Percentiles rank a stretch among this genome's conserved stretches.
Conservation (phyloP, 2,113 vertebrate species). For the Telmatochromis sp. region DNA sequence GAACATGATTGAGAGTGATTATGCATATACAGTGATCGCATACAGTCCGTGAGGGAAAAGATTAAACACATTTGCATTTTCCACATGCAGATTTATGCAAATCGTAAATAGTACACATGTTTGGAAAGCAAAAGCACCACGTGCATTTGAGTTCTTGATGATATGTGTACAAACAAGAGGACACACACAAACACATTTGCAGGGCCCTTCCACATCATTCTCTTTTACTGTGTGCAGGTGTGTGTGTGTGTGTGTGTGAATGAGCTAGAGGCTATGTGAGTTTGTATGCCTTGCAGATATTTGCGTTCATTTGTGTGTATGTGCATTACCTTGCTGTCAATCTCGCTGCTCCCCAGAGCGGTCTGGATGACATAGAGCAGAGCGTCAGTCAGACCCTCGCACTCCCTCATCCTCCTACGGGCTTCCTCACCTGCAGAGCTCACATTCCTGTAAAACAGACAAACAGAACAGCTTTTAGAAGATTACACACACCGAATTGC, state of each 20-base stretch:
- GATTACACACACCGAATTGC: not conserved
- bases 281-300: not conserved
- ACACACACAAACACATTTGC: not conserved
- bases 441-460: conserved; percentile 82
- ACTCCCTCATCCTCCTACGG: conserved; percentile 94
- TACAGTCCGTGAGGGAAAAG: not conserved
- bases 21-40: not conserved
- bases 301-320: not conserved
- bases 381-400: conserved; percentile 95
- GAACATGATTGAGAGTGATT: not conserved
- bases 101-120: not conserved
- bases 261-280: not conserved
- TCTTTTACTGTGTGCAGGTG: not conserved
- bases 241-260: not conserved
- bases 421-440: conserved; percentile 99
- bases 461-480: not conserved
- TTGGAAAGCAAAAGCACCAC: not conserved
- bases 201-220: not conserved
- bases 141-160: not conserved
- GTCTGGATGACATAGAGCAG: conserved; percentile 96
- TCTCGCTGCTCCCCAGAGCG: conserved; percentile 95
- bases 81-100: not conserved
- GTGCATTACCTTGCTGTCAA: conserved; percentile 94
- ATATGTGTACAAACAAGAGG: not conserved
- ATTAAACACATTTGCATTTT: not conserved